A percentile compares a stretch with the other conserved stretches of the same genome.
phyloP scores from a whole-genome alignment of 1,140 invertebrate genomes.

The Conus ventricosus region DNA sequence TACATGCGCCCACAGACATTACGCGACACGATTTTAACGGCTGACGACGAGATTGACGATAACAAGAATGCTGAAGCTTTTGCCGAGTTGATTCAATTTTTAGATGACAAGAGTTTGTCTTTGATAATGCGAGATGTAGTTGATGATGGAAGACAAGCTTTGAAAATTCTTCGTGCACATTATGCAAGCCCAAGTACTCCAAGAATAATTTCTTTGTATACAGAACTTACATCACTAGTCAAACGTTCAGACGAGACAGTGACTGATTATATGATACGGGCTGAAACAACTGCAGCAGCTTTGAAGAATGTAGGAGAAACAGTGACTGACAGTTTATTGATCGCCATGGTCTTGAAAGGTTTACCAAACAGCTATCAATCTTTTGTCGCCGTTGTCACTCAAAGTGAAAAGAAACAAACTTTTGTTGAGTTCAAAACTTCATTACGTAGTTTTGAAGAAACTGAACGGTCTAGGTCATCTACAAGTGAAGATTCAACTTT shows the following conservation, averaged over 20 bases:
- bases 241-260: conserved; percentile 31
- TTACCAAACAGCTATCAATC: conserved; percentile 22
- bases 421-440: conserved; percentile 42
- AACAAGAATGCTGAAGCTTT: conserved; percentile 29
- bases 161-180: conserved; percentile 20
- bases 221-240: conserved; percentile 22
- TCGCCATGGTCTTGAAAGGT: conserved; percentile 50
- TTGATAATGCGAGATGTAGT: conserved; percentile 29
- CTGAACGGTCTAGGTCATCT: background rate
- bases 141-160: conserved; percentile 31
- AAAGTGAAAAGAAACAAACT: conserved; percentile 31
- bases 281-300: conserved; percentile 34
- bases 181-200: conserved; percentile 25
- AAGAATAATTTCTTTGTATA: conserved; percentile 33
- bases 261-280: conserved; percentile 41
- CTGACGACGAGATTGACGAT: conserved; percentile 3
- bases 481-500: background rate
- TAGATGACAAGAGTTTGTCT: conserved; percentile 33
- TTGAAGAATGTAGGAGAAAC: conserved; percentile 34
- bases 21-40: background rate
- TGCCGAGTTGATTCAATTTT: conserved; percentile 31
- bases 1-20: conserved; percentile 20
- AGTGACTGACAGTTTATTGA: conserved; percentile 38
- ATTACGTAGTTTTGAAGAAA: conserved; percentile 33
- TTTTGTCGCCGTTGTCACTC: conserved; percentile 29